Percentiles rank a stretch among this genome's conserved stretches.
phyloP scores from a whole-genome alignment of 2,113 vertebrate genomes.

The Sander lucioperca region DNA sequence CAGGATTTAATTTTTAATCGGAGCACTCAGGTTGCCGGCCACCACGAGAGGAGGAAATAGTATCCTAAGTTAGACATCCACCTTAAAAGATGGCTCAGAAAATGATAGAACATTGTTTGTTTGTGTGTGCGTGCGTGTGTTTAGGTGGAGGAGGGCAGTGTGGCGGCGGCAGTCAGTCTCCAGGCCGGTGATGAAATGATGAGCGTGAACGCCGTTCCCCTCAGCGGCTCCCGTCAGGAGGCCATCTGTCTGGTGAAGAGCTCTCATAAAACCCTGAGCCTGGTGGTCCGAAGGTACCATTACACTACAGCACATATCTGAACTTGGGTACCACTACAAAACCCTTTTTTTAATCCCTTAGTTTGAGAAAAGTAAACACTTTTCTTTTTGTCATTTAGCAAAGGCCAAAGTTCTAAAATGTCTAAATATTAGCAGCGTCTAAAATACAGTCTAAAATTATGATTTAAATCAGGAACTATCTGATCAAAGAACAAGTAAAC shows the following conservation, averaged over 20 bases:
- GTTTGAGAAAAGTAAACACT: not conserved
- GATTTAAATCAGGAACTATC: not conserved
- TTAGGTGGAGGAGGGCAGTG: slow-evolving; percentile 92
- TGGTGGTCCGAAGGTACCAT: slow-evolving; percentile 90
- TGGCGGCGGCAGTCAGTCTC: slow-evolving; percentile 86
- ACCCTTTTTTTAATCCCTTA: too few relatives aligned
- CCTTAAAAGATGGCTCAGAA: not conserved
- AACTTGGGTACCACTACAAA: not conserved
- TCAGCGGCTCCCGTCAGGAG: slow-evolving; percentile 92
- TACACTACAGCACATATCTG: not conserved
- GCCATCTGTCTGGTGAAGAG: slow-evolving; percentile 93
- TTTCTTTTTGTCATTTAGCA: too few relatives aligned
- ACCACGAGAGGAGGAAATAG: not conserved
- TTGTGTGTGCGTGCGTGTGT: slow-evolving; percentile 9
- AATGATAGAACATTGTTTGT: not conserved
- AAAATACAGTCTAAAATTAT: too few relatives aligned
- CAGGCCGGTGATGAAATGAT: slow-evolving; percentile 91
- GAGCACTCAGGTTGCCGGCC: slow-evolving; percentile 50
- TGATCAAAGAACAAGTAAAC: not conserved
- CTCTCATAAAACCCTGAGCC: slow-evolving; percentile 87
- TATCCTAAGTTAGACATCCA: not conserved
- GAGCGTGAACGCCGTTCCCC: slow-evolving; percentile 87
- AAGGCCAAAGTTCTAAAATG: too few relatives aligned
- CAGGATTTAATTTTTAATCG: slow-evolving; percentile 66
- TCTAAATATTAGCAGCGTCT: too few relatives aligned